Evolutionary conservation across 2,113 vertebrate genomes (phyloP).

Genomic region (Myotis lucifugus): DNA sequence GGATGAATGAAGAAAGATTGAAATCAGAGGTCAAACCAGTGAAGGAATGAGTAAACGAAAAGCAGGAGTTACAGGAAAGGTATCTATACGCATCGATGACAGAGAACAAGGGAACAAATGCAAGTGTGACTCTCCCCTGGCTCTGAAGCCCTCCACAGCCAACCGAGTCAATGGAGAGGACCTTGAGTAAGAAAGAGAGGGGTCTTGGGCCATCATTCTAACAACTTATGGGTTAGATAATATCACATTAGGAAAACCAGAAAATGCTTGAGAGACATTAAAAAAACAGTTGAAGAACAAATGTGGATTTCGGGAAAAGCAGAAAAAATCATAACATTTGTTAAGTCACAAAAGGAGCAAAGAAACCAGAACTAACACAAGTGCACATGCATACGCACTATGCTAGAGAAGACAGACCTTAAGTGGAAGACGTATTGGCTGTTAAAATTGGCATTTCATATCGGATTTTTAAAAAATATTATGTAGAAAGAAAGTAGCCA

Average conservation of each 20-base stretch:
- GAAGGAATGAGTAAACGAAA: not conserved
- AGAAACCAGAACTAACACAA: not conserved
- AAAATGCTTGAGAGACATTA: not conserved
- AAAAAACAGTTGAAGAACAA: constrained; percentile 30
- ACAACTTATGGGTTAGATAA: not conserved
- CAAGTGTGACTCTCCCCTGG: not conserved
- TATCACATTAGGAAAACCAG: not conserved
- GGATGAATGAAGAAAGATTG: not conserved
- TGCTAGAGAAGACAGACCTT: not conserved
- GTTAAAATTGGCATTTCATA: not conserved
- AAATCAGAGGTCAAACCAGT: not conserved
- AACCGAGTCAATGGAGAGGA: not conserved
- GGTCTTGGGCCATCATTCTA: constrained; percentile 5
- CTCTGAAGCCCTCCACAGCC: not conserved
- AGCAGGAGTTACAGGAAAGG: not conserved
- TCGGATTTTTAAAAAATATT: constrained; percentile 28
- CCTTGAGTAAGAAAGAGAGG: not conserved
- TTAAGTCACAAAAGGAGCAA: constrained; percentile 6
- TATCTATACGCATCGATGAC: not conserved
- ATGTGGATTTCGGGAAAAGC: not conserved
- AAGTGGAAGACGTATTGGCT: not conserved
- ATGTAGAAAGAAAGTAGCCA: not conserved
- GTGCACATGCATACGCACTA: too few species aligned
- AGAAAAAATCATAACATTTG: not conserved
- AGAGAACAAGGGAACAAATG: not conserved